Evolutionary conservation across 23 tunicate species (phyloP), one percentile per base, ranked within the genome.

Genomic region (Diplosoma virens): DNA sequence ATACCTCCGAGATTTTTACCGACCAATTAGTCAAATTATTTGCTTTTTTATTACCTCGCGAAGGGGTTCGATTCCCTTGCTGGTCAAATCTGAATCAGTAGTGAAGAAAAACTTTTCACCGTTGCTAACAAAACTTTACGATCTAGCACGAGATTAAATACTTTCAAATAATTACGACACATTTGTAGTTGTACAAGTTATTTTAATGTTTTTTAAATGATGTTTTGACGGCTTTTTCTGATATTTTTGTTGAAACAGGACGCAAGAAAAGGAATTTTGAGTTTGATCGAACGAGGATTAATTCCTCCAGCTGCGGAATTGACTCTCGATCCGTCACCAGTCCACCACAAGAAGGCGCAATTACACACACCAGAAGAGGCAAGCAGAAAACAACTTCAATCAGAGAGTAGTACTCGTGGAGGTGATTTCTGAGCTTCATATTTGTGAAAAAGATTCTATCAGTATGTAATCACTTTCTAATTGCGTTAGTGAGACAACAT

Each of bases 271-370:
- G 98, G 98, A 33, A 93, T 93, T 69, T 35, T 93, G 30, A 93
- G 93, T 73, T 56, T 93, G 46, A 93, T 93, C 31, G 94, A 93
- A 48, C 68, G 98, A 66, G 98, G 98, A 0, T 56, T 93, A 28
- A 86, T 93, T 24, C 98, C 98, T 20, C 98, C 88, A 25, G 89
- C 98, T 37, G 98, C 98, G 25, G 89, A 93, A 30, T 32, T 93
- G 32, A 82, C 93, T 63, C 78, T 93, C 14, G 89, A 82, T 48
- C 98, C 98, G 17, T 81, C 93, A 7, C 98, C 98, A 21, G 97
- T 90, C 32, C 89, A 79, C 66, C 86, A 84, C 81, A 90, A 80
- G 75, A 83, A 81, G 56, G 78, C 73, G 53, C 47, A 58, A 21
- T 70, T 90, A 69, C 85, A 90, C 74, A 52, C 64, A 56, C 68